Evolutionary conservation across 1,140 invertebrate genomes (phyloP).

Genomic region (Ceratosolen solmsi): DNA sequence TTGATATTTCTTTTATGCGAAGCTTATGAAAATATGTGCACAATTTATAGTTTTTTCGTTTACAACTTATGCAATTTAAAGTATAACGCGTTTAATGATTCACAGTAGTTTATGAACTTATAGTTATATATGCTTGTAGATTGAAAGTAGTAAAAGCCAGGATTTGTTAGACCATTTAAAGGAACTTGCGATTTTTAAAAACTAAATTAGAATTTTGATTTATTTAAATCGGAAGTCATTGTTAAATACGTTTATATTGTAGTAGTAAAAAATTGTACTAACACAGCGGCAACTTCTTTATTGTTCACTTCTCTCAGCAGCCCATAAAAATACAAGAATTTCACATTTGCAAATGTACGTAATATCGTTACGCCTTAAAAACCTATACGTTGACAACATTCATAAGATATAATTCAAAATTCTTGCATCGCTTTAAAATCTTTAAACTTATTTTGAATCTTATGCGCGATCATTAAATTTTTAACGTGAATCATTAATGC

Average conservation of each 20-base stretch:
- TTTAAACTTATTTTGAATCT: no score
- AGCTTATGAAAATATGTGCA: not conserved
- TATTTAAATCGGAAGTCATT: not conserved
- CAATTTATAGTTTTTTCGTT: not conserved
- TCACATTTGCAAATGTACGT: no score
- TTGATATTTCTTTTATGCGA: not conserved
- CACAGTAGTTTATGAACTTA: not conserved
- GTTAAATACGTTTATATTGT: not conserved
- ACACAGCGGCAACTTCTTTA: not conserved
- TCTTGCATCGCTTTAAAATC: no score
- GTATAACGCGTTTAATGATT: conserved; percentile 4
- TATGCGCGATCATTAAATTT: no score
- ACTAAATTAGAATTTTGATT: conserved; percentile 1
- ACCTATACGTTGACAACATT: no score
- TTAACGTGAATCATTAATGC: no score
- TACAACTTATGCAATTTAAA: not conserved
- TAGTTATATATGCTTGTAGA: not conserved
- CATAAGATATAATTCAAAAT: no score
- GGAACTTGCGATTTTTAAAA: not conserved
- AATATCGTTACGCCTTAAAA: no score
- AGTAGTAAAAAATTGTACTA: not conserved
- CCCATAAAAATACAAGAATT: not conserved
- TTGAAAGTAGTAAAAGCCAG: conserved; percentile 14
- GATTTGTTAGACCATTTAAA: not conserved
- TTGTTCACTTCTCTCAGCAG: not conserved